These are phyloP conservation scores for Notechis scutatus DNA, from an alignment of 2,113 vertebrate species.

Conservation along the genomic window DNA sequence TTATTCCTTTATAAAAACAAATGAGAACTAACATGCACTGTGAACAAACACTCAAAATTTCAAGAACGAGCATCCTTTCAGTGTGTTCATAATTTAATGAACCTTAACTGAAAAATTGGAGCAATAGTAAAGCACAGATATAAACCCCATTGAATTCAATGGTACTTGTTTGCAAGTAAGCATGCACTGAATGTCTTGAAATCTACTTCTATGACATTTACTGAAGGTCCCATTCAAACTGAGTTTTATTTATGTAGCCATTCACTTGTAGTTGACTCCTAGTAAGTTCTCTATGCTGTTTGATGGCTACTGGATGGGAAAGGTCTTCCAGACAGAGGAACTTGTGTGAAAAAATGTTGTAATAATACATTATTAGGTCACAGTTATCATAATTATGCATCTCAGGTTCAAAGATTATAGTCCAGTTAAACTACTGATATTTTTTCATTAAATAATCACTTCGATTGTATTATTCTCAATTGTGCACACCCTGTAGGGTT, in stretches of 20 bases:
- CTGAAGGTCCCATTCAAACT: background rate
- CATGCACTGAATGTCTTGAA: background rate
- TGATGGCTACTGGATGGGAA: background rate
- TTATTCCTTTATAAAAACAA: background rate
- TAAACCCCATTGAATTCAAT: background rate
- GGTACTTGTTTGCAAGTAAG: background rate
- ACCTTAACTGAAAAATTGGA: background rate
- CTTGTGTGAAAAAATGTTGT: background rate
- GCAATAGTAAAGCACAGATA: background rate
- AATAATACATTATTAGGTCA: background rate
- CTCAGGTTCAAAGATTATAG: background rate
- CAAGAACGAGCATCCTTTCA: background rate
- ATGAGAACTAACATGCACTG: background rate
- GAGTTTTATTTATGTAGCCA: background rate
- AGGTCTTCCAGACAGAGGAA: background rate
- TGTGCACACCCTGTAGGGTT: background rate
- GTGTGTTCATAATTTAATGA: background rate
- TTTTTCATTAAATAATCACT: background rate
- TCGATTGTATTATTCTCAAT: background rate
- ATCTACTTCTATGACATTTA: background rate
- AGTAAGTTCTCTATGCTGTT: background rate
- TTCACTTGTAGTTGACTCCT: background rate
- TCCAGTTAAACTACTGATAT: background rate
- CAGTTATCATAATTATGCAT: background rate
- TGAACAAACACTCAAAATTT: background rate